These are phyloP conservation scores for Drosophila orena DNA, from an alignment of 1,140 invertebrate genomes.

Conservation along the genomic window DNA sequence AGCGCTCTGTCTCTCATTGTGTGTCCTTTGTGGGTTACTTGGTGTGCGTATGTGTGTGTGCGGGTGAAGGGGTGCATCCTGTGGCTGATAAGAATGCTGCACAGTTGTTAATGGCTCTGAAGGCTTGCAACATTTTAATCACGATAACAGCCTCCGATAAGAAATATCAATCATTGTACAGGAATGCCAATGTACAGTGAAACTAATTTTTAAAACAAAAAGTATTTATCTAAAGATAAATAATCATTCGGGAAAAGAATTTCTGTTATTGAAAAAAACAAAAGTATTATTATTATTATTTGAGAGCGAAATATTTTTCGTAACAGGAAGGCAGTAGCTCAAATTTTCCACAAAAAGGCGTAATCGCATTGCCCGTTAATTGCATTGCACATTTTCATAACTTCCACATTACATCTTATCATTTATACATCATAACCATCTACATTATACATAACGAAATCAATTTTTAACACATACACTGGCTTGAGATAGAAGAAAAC, in stretches of 20 bases:
- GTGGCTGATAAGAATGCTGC: constrained; percentile 71
- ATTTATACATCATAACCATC: background rate
- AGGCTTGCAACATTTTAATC: constrained; percentile 68
- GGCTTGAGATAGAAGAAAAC: constrained; percentile 2
- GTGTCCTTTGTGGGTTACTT: constrained; percentile 10
- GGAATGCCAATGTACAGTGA: too few species aligned
- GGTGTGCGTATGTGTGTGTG: background rate
- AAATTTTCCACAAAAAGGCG: too few species aligned
- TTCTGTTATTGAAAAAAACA: too few species aligned
- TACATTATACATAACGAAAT: background rate
- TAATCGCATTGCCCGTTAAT: too few species aligned
- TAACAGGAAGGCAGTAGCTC: too few species aligned
- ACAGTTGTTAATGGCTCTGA: constrained; percentile 67
- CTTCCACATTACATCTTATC: background rate
- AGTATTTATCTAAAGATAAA: too few species aligned
- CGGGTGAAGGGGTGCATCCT: constrained; percentile 19
- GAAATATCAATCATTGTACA: constrained; percentile 8
- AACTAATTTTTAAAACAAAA: too few species aligned
- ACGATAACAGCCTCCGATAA: constrained; percentile 66
- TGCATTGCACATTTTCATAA: too few species aligned
- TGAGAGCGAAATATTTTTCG: too few species aligned
- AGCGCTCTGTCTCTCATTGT: constrained; percentile 28
- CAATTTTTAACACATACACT: background rate
- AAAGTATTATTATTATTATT: too few species aligned
- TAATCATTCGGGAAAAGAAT: too few species aligned